Base-by-base conservation (phyloP, 2,797 vertebrate genomes). In the Gymnothorax javanicus region DNA sequence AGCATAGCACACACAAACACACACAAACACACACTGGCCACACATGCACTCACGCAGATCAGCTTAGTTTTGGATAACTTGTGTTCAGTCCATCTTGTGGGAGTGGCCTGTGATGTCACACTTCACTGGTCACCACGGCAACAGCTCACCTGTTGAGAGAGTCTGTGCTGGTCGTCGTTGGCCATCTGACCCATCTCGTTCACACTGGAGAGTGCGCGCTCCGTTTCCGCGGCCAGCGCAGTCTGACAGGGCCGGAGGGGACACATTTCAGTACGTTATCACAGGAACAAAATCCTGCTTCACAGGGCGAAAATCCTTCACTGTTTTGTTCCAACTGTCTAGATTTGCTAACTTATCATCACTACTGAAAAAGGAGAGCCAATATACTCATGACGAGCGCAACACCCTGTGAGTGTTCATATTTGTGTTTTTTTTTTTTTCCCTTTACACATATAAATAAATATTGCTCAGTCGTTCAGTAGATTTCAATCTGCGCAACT, bases 141-240 rank as follows among this genome's bases (percentile, higher is more conserved):
- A 54, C 87, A n/a, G 67, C 60, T 75, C 83, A 91, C 96, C 86
- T 95, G 94, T 83, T 90, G 92, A 82, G 89, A 86, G 0, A 95
- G 91, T 83, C 88, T 92, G 56, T 93, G 88, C 58, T 94, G 95
- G 90, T 96, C 96, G 2, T 91, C 92, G 89, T 62, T 92, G 73
- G 95, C 88, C 54, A 90, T 6, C 1, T 90, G 64, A 50, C 85
- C 87, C 0, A 94, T 90, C 83, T 94, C 88, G 86, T 91, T 93
- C 91, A 96, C 88, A 87, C 88, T 91, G 83, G 89, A 77, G 52
- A 96, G 93, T 82, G 92, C 91, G 59, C 91, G 89, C 58, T 93
- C 93, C 0, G 91, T 94, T 82, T 94, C 92, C 12, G 87, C 84
- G n/a, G 87, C 92, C 75, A 95, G 56, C 33, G 88, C 87, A 4